Percentiles rank a stretch among this genome's conserved stretches.
Conservation (phyloP, 1,140 invertebrate genomes). For the Hylaeus volcanicus region DNA sequence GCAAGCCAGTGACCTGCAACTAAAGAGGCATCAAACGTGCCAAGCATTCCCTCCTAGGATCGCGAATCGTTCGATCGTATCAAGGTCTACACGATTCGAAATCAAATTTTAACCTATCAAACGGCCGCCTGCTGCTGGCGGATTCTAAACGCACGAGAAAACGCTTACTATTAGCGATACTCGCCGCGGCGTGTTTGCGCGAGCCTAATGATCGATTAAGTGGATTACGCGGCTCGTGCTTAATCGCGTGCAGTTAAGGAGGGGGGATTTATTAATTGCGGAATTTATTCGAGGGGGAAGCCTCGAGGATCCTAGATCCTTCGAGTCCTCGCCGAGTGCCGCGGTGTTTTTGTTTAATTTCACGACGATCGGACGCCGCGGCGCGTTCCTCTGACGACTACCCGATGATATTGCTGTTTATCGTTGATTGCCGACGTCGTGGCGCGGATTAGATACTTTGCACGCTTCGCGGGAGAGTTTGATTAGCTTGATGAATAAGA, state of each 20-base stretch:
- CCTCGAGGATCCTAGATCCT: background rate
- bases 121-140: conserved; percentile 12
- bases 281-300: conserved; percentile 14
- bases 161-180: background rate
- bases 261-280: conserved; percentile 38
- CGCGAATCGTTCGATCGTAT: too few species aligned
- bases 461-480: background rate
- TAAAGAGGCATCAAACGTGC: too few species aligned
- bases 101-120: conserved; percentile 36
- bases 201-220: conserved; percentile 37
- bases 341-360: conserved; percentile 12
- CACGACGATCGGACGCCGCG: background rate
- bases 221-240: conserved; percentile 1
- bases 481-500: conserved; percentile 3
- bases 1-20: too few species aligned
- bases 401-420: conserved; percentile 6
- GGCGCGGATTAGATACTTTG: background rate
- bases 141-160: background rate
- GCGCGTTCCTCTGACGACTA: background rate
- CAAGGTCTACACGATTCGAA: background rate
- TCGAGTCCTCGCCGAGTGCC: background rate
- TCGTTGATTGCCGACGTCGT: conserved; percentile 10
- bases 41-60: too few species aligned
- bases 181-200: background rate
- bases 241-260: background rate